Percentiles rank a stretch among this genome's conserved stretches.
These are phyloP conservation scores for Lissonota sp. DNA, from an alignment of 2,888 invertebrate genomes.

Conservation along the genomic window DNA sequence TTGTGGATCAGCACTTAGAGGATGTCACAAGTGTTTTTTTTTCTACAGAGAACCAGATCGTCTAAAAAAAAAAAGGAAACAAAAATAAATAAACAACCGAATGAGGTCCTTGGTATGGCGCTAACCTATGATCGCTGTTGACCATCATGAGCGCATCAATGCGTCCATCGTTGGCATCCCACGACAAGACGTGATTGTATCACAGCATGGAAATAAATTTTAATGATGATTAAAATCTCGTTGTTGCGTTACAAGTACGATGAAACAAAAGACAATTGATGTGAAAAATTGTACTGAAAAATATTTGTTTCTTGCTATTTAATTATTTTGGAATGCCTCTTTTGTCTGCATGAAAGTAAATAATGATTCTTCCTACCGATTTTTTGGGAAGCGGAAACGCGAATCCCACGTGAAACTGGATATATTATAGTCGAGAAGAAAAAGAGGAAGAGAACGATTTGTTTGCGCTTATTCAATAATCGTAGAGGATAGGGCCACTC, in stretches of 20 bases:
- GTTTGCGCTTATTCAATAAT: constrained; percentile 62
- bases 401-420: neutral
- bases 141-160: constrained; percentile 81
- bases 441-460: constrained; percentile 62
- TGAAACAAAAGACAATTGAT: neutral
- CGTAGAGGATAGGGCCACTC: constrained; percentile 34
- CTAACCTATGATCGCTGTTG: constrained; percentile 84
- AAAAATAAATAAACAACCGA: constrained; percentile 72
- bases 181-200: constrained; percentile 76
- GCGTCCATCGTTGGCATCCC: constrained; percentile 81
- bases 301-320: no score
- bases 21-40: no score
- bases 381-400: no score
- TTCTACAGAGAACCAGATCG: constrained; percentile 27
- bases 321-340: no score
- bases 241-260: constrained; percentile 40
- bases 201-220: constrained; percentile 83
- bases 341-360: no score
- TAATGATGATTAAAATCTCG: constrained; percentile 74
- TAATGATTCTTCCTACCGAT: no score
- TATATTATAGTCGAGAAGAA: constrained; percentile 11
- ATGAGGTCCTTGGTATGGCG: constrained; percentile 78
- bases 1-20: constrained; percentile 41
- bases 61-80: constrained; percentile 37
- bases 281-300: no score